phyloP scores from a whole-genome alignment of 2,113 vertebrate species.

The Athene cunicularia region DNA sequence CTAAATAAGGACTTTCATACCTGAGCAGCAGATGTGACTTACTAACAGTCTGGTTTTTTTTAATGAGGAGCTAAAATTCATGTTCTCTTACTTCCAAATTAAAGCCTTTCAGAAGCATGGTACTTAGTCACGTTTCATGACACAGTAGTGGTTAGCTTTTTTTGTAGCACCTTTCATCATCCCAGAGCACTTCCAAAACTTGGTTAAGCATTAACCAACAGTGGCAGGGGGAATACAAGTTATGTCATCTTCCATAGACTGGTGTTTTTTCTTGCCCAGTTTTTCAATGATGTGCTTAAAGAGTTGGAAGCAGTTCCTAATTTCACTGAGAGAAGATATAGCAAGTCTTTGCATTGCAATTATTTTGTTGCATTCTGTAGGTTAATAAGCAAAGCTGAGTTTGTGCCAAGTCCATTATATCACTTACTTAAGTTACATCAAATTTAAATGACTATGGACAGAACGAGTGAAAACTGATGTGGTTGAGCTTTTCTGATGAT shows the following conservation, averaged over 20 bases:
- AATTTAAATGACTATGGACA: not conserved
- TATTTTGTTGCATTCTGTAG: not conserved
- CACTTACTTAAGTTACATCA: not conserved
- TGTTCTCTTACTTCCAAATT: not conserved
- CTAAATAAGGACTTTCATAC: not conserved
- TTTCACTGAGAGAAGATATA: not conserved
- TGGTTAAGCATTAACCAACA: constrained; percentile 23
- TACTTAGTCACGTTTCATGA: not conserved
- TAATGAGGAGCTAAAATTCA: not conserved
- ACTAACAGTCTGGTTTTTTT: not conserved
- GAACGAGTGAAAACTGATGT: not conserved
- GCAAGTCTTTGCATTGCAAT: not conserved
- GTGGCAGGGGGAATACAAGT: not conserved
- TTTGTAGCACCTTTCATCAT: not conserved
- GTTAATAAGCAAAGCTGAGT: not conserved
- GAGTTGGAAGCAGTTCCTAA: not conserved
- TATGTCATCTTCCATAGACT: not conserved
- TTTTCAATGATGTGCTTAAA: not conserved
- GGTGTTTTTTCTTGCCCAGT: fast-evolving
- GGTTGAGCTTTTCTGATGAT: not conserved
- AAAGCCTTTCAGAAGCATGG: not conserved
- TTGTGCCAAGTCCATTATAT: not conserved
- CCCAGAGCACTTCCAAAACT: not conserved
- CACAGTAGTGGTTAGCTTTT: not conserved
- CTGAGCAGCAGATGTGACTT: not conserved